Base-by-base conservation (phyloP, 2,797 vertebrate species). In the Atherinosoma microstoma region DNA sequence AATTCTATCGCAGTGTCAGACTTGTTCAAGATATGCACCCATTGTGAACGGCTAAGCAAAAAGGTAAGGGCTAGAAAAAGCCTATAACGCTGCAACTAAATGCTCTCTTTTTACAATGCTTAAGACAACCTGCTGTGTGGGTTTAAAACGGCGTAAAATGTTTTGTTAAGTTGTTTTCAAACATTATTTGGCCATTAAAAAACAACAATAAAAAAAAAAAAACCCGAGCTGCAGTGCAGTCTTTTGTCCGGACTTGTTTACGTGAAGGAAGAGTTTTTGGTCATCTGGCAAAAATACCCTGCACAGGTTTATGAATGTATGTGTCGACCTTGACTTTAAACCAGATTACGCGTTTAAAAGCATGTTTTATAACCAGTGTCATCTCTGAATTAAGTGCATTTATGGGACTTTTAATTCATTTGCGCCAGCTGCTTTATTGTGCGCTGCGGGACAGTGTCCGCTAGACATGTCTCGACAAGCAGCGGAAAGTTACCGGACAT, bases 31-130 rank as follows among this genome's bases (percentile, higher is more conserved):
- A 95, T 94, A 69, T 96, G 95, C 81, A 72, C 90, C 79, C 90
- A 93, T 79, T 95, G 95, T 93, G 93, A 95, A 76, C 91, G 92
- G 70, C 89, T 94, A 1, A 87, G 80, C 85, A 95, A 94, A 90
- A 95, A 95, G 95, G 95, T 96, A 93, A 93, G 92, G 65, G 24
- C 40, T 27, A 64, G 9, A 6, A 51, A 16, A 56, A 30, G 27
- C 2, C 18, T 38, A 58, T 30, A 36, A 34, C 61, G 24, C 22
- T 51, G 18, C 18, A 3, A 20, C 29, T 27, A 2, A 64, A 45
- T 5, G 12, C 15, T 3, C 4, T 29, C 4, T 18, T 1, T n/a
- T 40, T 47, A 2, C 6, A 16, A 8, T 1, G 22, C 6, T 34
- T n/a, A 0, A 24, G 3, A 7, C 15, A 10, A 2, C 0, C 6